Evolutionary conservation across 2,797 vertebrate species (phyloP).

Genomic region (Pipistrellus pygmaeus): DNA sequence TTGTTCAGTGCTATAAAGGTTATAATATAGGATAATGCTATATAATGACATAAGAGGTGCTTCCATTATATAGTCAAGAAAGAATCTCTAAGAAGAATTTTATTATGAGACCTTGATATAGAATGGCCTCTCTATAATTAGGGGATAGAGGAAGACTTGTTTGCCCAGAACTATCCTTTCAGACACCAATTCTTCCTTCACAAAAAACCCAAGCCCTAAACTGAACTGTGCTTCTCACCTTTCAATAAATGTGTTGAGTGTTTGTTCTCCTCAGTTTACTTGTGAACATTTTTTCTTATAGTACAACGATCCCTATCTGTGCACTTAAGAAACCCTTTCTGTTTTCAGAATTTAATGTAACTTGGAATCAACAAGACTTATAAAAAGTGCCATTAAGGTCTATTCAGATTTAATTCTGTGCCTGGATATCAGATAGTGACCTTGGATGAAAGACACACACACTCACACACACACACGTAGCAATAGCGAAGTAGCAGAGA

Average conservation of each 20-base stretch:
- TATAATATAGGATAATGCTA: neutral
- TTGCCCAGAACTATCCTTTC: neutral
- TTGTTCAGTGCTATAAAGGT: accelerated
- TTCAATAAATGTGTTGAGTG: neutral
- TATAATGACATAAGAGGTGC: neutral
- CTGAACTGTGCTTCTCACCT: neutral
- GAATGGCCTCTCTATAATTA: neutral
- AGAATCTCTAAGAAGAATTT: neutral
- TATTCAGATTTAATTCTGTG: neutral
- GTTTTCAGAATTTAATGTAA: neutral
- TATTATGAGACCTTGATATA: neutral
- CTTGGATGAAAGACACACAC: neutral
- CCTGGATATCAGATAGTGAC: neutral
- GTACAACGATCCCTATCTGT: neutral
- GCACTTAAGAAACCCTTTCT: neutral
- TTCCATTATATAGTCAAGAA: neutral
- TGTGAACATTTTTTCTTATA: neutral
- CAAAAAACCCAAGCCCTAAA: neutral
- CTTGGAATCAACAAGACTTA: neutral
- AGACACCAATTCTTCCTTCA: neutral
- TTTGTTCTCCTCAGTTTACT: neutral
- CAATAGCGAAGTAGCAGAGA: neutral
- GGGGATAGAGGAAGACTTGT: neutral
- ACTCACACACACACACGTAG: neutral
- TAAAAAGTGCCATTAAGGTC: neutral